Evolutionary conservation across 2,888 invertebrate genomes (phyloP).

Genomic region (Ophraella communa): DNA sequence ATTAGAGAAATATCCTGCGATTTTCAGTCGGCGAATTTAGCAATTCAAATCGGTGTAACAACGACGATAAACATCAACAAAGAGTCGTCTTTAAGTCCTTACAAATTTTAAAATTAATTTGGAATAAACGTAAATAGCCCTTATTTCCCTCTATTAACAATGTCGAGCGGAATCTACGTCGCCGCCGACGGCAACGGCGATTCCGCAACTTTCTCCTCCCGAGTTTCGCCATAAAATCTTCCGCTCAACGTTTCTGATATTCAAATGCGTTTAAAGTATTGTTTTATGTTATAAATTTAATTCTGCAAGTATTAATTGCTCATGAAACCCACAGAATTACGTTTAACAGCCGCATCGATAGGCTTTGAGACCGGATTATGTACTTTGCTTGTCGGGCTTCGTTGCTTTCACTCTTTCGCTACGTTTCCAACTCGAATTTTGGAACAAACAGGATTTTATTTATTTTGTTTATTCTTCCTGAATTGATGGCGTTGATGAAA

Average conservation of each 20-base stretch:
- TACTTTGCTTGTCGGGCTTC: slow-evolving; percentile 42
- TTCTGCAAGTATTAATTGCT: slow-evolving; percentile 50
- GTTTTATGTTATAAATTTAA: slow-evolving; percentile 55
- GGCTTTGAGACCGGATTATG: slow-evolving; percentile 43
- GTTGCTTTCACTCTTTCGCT: slow-evolving; percentile 23
- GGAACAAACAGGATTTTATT: background rate
- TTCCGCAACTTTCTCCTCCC: slow-evolving; percentile 48
- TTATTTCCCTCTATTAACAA: slow-evolving; percentile 55
- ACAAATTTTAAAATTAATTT: slow-evolving; percentile 54
- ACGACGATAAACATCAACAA: background rate
- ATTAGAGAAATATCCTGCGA: background rate
- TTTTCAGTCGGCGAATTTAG: background rate
- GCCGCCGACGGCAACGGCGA: slow-evolving; percentile 43
- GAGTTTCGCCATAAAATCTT: slow-evolving; percentile 45
- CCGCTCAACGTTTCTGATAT: slow-evolving; percentile 50
- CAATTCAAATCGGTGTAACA: background rate
- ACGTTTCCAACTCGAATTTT: background rate
- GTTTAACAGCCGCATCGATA: slow-evolving; percentile 47
- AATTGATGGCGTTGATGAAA: background rate
- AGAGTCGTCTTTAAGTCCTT: background rate
- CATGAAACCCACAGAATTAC: slow-evolving; percentile 45
- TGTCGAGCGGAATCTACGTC: slow-evolving; percentile 49
- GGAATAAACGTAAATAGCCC: slow-evolving; percentile 55
- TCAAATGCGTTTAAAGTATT: slow-evolving; percentile 55
- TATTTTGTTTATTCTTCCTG: background rate